Conservation (phyloP, 1,140 invertebrate species). For the Drusus annulatus region DNA sequence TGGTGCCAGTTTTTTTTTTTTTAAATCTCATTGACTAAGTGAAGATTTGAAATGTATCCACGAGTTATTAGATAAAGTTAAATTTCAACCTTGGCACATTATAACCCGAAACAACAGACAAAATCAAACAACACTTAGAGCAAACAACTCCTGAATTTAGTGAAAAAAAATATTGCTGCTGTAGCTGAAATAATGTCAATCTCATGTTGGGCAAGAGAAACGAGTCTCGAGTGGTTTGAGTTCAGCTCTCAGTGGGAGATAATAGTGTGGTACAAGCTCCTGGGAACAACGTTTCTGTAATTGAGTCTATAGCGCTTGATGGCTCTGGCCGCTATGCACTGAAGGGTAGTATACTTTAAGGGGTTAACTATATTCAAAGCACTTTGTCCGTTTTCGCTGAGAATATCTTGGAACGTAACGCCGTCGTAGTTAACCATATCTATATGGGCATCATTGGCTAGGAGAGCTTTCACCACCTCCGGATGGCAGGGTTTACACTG, state of each 20-base stretch:
- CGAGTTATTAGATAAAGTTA: too few species aligned
- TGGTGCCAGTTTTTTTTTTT: too few species aligned
- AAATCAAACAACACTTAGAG: slow-evolving; percentile 5
- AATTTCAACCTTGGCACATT: not conserved
- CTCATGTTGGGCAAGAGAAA: slow-evolving; percentile 3
- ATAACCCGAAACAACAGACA: not conserved
- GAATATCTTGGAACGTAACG: slow-evolving; percentile 82
- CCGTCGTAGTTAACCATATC: slow-evolving; percentile 88
- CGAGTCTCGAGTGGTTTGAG: not conserved
- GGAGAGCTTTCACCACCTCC: slow-evolving; percentile 78
- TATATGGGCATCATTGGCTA: slow-evolving; percentile 87
- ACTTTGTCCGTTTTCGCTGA: slow-evolving; percentile 72
- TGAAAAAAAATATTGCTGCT: not conserved
- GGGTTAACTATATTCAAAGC: slow-evolving; percentile 82
- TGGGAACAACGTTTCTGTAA: slow-evolving; percentile 76
- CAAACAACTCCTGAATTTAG: slow-evolving; percentile 6
- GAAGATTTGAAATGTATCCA: too few species aligned
- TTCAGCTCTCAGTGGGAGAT: slow-evolving; percentile 63
- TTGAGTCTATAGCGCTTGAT: slow-evolving; percentile 78
- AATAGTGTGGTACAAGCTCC: slow-evolving; percentile 66
- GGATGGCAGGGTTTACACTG: slow-evolving; percentile 75
- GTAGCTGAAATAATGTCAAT: slow-evolving; percentile 4
- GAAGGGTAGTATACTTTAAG: slow-evolving; percentile 83
- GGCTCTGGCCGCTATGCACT: slow-evolving; percentile 85
- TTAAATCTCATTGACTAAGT: too few species aligned